Conservation (phyloP, 2,113 vertebrate genomes). For the Brienomyrus longianalis region DNA sequence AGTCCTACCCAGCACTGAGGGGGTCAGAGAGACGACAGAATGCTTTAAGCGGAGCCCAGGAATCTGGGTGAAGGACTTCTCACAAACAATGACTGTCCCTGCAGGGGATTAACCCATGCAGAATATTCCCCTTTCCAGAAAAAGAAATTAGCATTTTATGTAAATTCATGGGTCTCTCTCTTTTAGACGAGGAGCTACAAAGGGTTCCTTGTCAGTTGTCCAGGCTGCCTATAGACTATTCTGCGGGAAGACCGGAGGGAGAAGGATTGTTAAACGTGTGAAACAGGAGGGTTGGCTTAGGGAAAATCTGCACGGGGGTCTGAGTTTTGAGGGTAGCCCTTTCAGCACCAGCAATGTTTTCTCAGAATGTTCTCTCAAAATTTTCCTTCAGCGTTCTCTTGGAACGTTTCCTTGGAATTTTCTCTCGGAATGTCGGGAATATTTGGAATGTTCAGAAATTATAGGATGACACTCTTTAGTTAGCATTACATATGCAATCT, state of each 20-base stretch:
- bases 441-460: background rate
- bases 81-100: slow-evolving; percentile 4
- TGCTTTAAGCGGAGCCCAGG: slow-evolving; percentile 4
- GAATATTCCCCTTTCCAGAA: background rate
- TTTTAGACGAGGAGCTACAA: background rate
- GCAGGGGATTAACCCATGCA: slow-evolving; percentile 9
- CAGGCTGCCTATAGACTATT: background rate
- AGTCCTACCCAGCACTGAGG: background rate
- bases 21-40: background rate
- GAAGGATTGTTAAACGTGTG: background rate
- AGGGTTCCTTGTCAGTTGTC: background rate
- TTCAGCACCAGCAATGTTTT: background rate
- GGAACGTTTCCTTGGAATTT: background rate
- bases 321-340: background rate
- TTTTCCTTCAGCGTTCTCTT: background rate
- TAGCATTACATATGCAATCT: background rate
- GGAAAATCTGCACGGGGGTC: background rate
- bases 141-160: slow-evolving; percentile 10
- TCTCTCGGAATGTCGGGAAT: background rate
- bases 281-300: background rate
- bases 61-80: background rate
- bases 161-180: background rate
- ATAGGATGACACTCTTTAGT: background rate
- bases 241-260: background rate
- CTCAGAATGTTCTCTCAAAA: background rate